phyloP scores from a whole-genome alignment of 2,797 vertebrate species.

The Parauchenoglanis punctatus region DNA sequence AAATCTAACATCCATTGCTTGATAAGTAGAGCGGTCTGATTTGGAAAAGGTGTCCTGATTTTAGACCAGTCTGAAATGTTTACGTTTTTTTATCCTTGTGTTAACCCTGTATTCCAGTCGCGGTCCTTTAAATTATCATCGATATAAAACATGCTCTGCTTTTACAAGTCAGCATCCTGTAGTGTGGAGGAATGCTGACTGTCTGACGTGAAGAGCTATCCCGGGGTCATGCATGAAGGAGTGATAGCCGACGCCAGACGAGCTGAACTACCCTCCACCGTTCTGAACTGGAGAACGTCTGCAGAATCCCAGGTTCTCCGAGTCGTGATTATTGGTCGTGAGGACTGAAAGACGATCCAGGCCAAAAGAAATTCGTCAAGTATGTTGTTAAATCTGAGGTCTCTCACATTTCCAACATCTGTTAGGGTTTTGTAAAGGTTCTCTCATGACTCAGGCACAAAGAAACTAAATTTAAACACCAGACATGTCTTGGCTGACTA shows the following conservation, averaged over 20 bases:
- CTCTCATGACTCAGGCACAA: background rate
- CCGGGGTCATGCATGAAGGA: background rate
- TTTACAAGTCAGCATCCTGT: background rate
- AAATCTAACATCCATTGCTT: background rate
- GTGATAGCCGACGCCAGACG: background rate
- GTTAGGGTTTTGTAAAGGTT: background rate
- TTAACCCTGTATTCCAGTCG: background rate
- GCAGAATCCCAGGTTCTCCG: background rate
- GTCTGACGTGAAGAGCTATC: background rate
- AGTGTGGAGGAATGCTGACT: background rate
- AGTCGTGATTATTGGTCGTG: background rate
- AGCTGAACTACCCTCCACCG: too few relatives aligned
- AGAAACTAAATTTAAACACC: background rate
- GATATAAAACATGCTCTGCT: background rate
- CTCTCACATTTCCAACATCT: background rate
- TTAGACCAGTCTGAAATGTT: background rate
- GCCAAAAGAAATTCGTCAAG: background rate
- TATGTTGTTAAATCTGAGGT: background rate
- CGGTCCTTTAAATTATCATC: background rate
- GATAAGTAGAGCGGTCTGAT: background rate
- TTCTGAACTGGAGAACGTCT: background rate
- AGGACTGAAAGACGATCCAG: background rate
- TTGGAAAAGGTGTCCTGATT: background rate
- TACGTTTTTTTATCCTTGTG: background rate
- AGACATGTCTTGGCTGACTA: background rate